Conservation (phyloP, 2,113 vertebrate species). For the Epinephelus fuscoguttatus region DNA sequence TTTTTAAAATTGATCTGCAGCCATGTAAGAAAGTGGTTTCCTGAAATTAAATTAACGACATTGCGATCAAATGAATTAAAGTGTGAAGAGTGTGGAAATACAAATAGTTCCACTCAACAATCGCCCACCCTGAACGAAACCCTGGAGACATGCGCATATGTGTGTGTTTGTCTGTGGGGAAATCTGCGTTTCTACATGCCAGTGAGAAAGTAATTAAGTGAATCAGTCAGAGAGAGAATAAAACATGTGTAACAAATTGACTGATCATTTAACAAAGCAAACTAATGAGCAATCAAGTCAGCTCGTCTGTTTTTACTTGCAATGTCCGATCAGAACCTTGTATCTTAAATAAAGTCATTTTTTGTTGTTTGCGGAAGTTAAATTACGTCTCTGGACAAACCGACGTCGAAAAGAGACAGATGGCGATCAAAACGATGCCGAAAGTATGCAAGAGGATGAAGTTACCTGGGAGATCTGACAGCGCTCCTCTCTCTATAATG, state of each 20-base stretch:
- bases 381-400: conserved; percentile 11
- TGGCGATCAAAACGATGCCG: conserved; percentile 24
- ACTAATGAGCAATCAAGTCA: conserved; percentile 56
- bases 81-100: background rate
- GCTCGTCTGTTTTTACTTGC: conserved; percentile 12
- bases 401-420: background rate
- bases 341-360: background rate
- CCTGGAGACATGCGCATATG: conserved; percentile 5
- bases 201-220: conserved; percentile 31
- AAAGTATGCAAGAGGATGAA: background rate
- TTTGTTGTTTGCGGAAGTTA: conserved; percentile 9
- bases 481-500: conserved; percentile 88
- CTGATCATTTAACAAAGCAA: conserved; percentile 50
- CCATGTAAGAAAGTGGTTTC: background rate
- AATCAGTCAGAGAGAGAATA: conserved; percentile 12
- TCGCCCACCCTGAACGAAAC: background rate
- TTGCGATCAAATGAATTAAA: background rate
- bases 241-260: conserved; percentile 41
- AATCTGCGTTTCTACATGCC: background rate
- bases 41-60: background rate
- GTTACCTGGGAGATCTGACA: conserved; percentile 90
- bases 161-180: conserved; percentile 3
- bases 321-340: conserved; percentile 7
- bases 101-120: background rate
- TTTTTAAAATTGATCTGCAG: background rate